Percentiles rank a stretch among this genome's conserved stretches.
phyloP scores from a whole-genome alignment of 2,113 vertebrate genomes.

The Carollia perspicillata region DNA sequence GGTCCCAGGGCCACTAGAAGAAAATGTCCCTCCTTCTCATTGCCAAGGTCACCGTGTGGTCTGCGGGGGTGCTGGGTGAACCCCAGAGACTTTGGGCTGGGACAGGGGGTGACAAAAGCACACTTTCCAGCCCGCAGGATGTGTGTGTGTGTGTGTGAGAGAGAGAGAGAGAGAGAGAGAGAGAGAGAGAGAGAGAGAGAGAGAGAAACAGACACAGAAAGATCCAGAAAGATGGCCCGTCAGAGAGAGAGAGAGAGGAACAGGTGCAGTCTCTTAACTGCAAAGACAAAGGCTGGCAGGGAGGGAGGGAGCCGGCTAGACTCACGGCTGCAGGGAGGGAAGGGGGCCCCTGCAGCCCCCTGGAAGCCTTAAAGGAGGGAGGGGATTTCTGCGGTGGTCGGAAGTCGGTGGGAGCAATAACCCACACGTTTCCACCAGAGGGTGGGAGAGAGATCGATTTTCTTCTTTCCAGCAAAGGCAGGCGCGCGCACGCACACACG shows the following conservation, averaged over 20 bases:
- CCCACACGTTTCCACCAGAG: background rate
- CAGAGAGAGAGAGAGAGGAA: too few relatives aligned
- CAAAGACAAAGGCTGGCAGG: background rate
- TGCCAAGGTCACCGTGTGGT: background rate
- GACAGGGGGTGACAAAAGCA: background rate
- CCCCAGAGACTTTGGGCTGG: background rate
- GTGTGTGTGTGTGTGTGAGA: background rate
- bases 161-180: background rate
- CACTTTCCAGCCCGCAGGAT: background rate
- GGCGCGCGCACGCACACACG: rapidly evolving
- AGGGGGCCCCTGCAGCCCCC: background rate
- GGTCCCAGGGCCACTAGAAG: background rate
- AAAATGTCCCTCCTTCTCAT: background rate
- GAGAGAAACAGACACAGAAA: too few relatives aligned
- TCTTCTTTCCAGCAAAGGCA: background rate
- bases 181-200: too few relatives aligned
- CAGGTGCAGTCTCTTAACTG: too few relatives aligned
- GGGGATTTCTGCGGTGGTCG: background rate
- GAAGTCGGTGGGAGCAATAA: background rate
- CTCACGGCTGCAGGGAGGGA: background rate
- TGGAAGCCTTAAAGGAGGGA: background rate
- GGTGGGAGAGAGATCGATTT: slow-evolving; percentile 1
- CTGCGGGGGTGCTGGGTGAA: too few relatives aligned
- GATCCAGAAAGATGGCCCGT: too few relatives aligned
- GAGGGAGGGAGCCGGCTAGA: background rate